A percentile compares a stretch with the other conserved stretches of the same genome.
Evolutionary conservation across 2,113 vertebrate species (phyloP).

Genomic region (Alosa alosa): DNA sequence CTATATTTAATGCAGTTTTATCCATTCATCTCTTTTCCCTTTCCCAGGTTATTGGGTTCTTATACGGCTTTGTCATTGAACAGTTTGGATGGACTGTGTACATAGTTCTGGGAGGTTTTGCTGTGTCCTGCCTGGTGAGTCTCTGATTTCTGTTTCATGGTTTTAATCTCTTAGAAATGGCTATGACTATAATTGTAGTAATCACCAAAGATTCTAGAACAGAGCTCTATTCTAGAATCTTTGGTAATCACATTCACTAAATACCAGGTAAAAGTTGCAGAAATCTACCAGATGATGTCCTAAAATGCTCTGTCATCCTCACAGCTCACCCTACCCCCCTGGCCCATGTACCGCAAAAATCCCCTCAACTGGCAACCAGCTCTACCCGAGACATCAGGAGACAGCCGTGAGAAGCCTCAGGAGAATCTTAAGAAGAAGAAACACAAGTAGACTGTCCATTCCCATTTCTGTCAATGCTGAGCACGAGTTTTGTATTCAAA

Average conservation of each 20-base stretch:
- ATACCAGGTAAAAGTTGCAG: background rate
- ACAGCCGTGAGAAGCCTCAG: constrained; percentile 82
- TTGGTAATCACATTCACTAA: background rate
- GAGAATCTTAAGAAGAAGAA: constrained; percentile 87
- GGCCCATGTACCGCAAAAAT: constrained; percentile 91
- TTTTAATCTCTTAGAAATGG: background rate
- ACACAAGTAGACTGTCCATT: constrained; percentile 76
- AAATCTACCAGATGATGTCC: background rate
- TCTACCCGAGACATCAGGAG: constrained; percentile 72
- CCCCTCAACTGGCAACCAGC: constrained; percentile 89
- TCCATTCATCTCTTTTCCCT: background rate
- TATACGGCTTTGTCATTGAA: constrained; percentile 87
- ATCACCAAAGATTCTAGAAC: too few species aligned
- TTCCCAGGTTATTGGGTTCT: constrained; percentile 85
- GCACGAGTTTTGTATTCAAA: constrained; percentile 6
- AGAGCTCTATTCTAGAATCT: too few species aligned
- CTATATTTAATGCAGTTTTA: background rate
- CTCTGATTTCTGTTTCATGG: background rate
- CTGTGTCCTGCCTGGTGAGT: constrained; percentile 90
- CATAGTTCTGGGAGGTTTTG: constrained; percentile 90
- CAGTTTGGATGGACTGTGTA: constrained; percentile 98
- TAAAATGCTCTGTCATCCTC: constrained; percentile 21
- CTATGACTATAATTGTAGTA: background rate
- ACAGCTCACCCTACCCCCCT: constrained; percentile 91
- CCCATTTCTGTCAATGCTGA: background rate